Evolutionary conservation across 2,113 vertebrate species (phyloP).

Genomic region (Heptranchias perlo): DNA sequence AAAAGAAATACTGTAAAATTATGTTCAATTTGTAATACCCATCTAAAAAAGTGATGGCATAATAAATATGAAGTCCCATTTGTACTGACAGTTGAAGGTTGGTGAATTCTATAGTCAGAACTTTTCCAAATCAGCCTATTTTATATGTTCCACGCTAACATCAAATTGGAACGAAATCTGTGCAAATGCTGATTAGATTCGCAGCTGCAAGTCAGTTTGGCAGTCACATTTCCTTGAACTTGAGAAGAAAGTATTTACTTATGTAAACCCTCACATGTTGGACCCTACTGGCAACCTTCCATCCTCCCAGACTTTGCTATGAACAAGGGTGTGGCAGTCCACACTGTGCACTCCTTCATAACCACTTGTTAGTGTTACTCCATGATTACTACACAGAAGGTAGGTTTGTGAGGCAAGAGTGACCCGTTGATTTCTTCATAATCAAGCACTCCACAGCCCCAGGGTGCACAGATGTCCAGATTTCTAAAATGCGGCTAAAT

Average conservation of each 20-base stretch:
- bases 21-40: not conserved
- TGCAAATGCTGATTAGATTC: not conserved
- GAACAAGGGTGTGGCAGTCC: not conserved
- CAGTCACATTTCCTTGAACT: not conserved
- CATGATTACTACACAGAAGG: not conserved
- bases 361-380: not conserved
- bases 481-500: not conserved
- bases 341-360: too few relatives aligned
- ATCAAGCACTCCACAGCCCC: not conserved
- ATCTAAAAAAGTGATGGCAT: not conserved
- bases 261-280: not conserved
- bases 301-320: not conserved
- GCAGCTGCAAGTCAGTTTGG: not conserved
- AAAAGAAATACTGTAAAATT: not conserved
- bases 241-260: not conserved
- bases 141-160: not conserved
- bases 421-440: not conserved
- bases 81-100: not conserved
- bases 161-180: not conserved
- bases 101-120: not conserved
- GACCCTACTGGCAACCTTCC: not conserved
- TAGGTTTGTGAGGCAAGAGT: not conserved
- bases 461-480: not conserved
- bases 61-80: not conserved
- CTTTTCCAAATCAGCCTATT: not conserved